Percentiles rank a stretch among this genome's conserved stretches.
phyloP scores from a whole-genome alignment of 1,140 invertebrate species.

The Leptinotarsa texana region DNA sequence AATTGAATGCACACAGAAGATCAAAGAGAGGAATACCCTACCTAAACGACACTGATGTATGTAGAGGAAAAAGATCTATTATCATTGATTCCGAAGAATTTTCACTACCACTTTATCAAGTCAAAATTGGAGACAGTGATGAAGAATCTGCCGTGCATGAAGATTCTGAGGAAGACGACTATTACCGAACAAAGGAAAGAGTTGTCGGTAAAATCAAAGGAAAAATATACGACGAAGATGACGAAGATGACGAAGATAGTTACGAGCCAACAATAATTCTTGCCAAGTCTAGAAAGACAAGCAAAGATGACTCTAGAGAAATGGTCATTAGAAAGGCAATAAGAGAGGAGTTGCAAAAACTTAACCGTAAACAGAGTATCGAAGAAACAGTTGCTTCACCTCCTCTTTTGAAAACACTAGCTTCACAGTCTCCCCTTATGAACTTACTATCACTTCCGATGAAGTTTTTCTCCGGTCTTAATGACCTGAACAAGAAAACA shows the following conservation, averaged over 20 bases:
- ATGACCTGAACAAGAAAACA: slow-evolving; percentile 29
- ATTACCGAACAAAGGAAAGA: neutral
- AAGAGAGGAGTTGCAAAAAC: slow-evolving; percentile 32
- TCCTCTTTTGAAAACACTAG: neutral
- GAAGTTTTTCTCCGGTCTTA: slow-evolving; percentile 36
- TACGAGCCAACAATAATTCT: neutral
- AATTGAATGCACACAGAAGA: slow-evolving; percentile 31
- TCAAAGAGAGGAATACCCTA: slow-evolving; percentile 18
- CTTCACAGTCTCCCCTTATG: slow-evolving; percentile 35
- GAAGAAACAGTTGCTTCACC: neutral
- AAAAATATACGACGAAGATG: neutral
- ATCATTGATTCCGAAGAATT: slow-evolving; percentile 36
- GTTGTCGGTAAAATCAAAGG: neutral
- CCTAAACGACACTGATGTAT: neutral
- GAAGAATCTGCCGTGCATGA: neutral
- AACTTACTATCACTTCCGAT: slow-evolving; percentile 38
- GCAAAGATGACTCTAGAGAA: slow-evolving; percentile 20
- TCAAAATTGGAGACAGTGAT: slow-evolving; percentile 29
- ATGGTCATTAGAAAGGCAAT: slow-evolving; percentile 29
- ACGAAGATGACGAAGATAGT: neutral
- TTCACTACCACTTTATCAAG: slow-evolving; percentile 32
- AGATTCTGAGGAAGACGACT: slow-evolving; percentile 2
- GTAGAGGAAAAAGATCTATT: slow-evolving; percentile 28
- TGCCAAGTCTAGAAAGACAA: neutral
- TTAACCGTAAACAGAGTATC: slow-evolving; percentile 26